Evolutionary conservation across 2,113 vertebrate species (phyloP), one percentile per base, ranked within the genome.

Genomic region (Synodontis membranacea): DNA sequence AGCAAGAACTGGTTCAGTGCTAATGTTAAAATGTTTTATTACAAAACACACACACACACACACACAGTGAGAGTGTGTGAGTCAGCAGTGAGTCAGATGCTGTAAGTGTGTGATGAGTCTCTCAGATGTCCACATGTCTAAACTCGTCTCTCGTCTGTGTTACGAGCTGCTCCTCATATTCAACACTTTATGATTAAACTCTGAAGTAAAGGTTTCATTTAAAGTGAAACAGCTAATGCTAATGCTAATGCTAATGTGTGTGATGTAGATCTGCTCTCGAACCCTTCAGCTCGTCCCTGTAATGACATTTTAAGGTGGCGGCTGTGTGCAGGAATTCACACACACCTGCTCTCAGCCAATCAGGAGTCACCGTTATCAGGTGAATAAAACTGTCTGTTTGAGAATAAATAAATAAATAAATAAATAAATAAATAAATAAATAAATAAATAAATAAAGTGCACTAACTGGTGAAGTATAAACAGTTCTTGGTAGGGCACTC

Each of bases 81-180:
- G 66, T 39, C 34, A 70, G 66, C 8, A 25, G 9, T 72, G 68
- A 72, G 68, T 72, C 37, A 72, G 37, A 25, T 4, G 68, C 68
- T 42, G 68, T 39, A 39, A 72, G 68, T 72, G 68, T 72, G 44
- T 37, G 86, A 80, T 52, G 62, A 84, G 17, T 66, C 28, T 84
- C 86, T 84, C 52, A 50, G 86, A 58, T 70, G 56, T 80, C 89
- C 64, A 76, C 84, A 48, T 85, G 74, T 83, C 44, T 46, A 2
- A 34, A 19, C 76, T 25, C 23, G 52, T 46, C 58, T 52, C 42
- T 64, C 34, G 19, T 39, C 17, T 37, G 34, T 70, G 66, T 39
- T 70, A 15, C 31, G 28, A 62, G 11, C 64, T 66, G n/a, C n/a
- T 34, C 64, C 11, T 34, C n/a, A 34, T 1, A 34, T 66, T 34